These are phyloP conservation scores for Nibea coibor DNA, from an alignment of 2,113 vertebrate genomes.

Conservation along the genomic window DNA sequence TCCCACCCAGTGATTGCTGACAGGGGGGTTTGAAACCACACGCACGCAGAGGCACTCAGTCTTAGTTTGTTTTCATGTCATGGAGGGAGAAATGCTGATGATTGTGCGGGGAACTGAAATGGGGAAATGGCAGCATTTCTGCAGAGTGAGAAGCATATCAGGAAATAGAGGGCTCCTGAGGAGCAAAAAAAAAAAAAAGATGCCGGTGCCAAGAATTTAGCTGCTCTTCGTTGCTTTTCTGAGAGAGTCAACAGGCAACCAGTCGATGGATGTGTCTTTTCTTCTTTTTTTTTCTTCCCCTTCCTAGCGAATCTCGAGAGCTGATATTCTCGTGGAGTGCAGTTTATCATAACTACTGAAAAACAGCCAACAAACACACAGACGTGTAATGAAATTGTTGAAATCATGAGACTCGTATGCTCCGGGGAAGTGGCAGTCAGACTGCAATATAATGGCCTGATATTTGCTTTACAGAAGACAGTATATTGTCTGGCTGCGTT, in stretches of 20 bases:
- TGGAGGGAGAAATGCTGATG: slow-evolving; percentile 75
- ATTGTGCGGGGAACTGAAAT: slow-evolving; percentile 68
- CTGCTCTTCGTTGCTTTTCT: slow-evolving; percentile 55
- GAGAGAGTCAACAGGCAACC: slow-evolving; percentile 57
- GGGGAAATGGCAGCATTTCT: slow-evolving; percentile 69
- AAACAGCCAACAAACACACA: slow-evolving; percentile 19
- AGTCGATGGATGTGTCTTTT: slow-evolving; percentile 59
- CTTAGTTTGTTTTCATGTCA: slow-evolving; percentile 80
- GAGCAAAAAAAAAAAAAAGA: slow-evolving; percentile 32
- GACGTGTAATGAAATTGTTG: slow-evolving; percentile 46
- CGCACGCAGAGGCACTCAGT: slow-evolving; percentile 64
- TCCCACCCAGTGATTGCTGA: slow-evolving; percentile 77
- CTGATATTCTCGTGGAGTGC: slow-evolving; percentile 52
- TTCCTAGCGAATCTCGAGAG: slow-evolving; percentile 42
- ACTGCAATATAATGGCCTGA: slow-evolving; percentile 32
- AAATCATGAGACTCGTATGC: slow-evolving; percentile 35
- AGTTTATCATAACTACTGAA: slow-evolving; percentile 64
- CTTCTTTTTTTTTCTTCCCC: background rate
- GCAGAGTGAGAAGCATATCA: slow-evolving; percentile 57
- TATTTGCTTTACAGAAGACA: slow-evolving; percentile 17
- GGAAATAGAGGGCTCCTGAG: slow-evolving; percentile 56
- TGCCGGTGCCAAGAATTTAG: slow-evolving; percentile 46
- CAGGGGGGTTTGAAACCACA: slow-evolving; percentile 64
- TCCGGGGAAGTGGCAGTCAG: slow-evolving; percentile 20
- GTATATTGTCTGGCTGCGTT: slow-evolving; percentile 14